Evolutionary conservation across 2,113 vertebrate species (phyloP).

Genomic region (Atlantisia rogersi): DNA sequence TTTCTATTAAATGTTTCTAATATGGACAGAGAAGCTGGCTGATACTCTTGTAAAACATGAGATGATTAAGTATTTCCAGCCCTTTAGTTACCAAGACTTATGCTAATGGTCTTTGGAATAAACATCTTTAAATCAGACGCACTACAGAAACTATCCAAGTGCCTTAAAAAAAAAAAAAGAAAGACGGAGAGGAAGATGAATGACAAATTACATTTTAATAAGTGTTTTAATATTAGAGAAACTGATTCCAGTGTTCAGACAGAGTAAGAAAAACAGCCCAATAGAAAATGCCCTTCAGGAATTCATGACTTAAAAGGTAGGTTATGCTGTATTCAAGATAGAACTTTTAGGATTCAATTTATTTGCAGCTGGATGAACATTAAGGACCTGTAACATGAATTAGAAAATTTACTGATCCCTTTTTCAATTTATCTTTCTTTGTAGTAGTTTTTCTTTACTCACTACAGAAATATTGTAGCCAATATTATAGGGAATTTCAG

Average conservation of each 20-base stretch:
- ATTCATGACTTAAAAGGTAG: not conserved
- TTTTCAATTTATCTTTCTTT: not conserved
- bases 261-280: not conserved
- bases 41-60: not conserved
- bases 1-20: not conserved
- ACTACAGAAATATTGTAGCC: not conserved
- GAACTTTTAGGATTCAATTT: not conserved
- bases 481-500: not conserved
- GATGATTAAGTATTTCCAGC: slow-evolving; percentile 4
- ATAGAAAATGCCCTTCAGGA: not conserved
- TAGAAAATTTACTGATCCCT: not conserved
- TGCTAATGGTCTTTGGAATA: not conserved
- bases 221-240: not conserved
- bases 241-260: not conserved
- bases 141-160: not conserved
- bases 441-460: not conserved
- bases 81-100: slow-evolving; percentile 28
- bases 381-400: not conserved
- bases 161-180: not conserved
- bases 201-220: slow-evolving; percentile 30
- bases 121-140: slow-evolving; percentile 31
- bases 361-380: not conserved
- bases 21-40: not conserved
- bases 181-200: not conserved
- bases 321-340: not conserved